Base-by-base conservation (phyloP, 2,888 invertebrate genomes). In the Serripes groenlandicus region DNA sequence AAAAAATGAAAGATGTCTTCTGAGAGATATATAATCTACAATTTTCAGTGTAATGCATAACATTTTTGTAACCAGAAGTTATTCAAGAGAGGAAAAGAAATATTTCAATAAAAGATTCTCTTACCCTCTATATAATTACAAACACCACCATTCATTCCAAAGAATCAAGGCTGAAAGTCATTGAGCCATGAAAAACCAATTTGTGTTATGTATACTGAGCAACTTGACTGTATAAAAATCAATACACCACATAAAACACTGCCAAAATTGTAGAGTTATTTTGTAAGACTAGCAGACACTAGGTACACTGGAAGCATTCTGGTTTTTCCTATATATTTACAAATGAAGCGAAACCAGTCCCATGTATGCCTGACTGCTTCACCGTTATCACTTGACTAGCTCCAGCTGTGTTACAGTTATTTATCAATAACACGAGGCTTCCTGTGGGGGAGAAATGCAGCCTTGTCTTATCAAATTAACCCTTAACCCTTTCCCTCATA, bases 371-470 rank as follows among this genome's bases (percentile, higher is more conserved):
- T 80, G 77, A 84, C 54, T 80, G 77, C 72, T 52, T 78, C 32
- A 66, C 64, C 56, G 72, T 80, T 84, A 80, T 80, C 80, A 78
- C 68, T 71, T 78, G 78, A 84, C 73, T 84, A 80, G 80, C 52
- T 75, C 83, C 83, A 84, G 83, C 83, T 84, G 83, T 71, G 83
- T 71, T 70, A 66, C 80, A 71, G 77, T 80, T 84, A 84, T 80
- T 79, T 80, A 84, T 84, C 80, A 84, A 80, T 80, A 80, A 75
- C 75, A 69, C 32, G 80, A 72, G 83, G 80, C 75, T 52, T 30
- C 60, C 64, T n/a, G 37, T 32, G 74, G 80, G 83, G 80, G 56
- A 42, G 9, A 18, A 3, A n/a, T 15, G 18, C 49, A 3, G n/a
- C n/a, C 2, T 49, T 49, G 15, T 49, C 15, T 42, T 42, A 11